Base-by-base conservation (phyloP, 1,140 invertebrate species). In the Nephotettix cincticeps region DNA sequence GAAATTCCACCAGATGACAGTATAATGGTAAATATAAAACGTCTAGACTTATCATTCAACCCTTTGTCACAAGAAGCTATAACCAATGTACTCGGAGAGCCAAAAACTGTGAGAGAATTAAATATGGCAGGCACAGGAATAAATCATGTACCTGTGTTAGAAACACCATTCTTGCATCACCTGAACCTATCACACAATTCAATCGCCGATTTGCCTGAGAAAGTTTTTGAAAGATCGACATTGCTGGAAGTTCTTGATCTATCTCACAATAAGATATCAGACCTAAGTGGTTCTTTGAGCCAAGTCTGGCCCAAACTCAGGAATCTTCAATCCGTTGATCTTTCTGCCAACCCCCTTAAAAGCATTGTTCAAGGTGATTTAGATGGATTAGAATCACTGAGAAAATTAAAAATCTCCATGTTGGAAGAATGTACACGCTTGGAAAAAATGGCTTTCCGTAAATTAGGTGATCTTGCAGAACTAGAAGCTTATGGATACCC, bases 11-110 rank as follows among this genome's bases (percentile, higher is more conserved):
- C 88, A 0, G 93, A 96, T 78, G 90, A 94, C 36, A 91, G 90
- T 76, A 89, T 94, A 0, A 89, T 96, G 81, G 91, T 93, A 1
- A 95, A 93, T 78, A 90, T 96, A 0, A 96, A 96, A 78, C 86
- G 89, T 70, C 82, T 97, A 0, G 94, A 96, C 82, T 79, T 97
- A 0, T 95, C 93, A 1, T 91, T 89, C 72, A 97, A 96, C 85
- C 92, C 93, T 0, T 79, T 97, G 0, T 88, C 89, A 2, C 80
- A 85, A 65, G 88, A 90, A 72, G 87, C 93, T 0, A 84, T 96
- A 1, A 83, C 80, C 11, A 91, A 90, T 77, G 87, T 97, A 40
- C 79, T 97, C 0, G 91, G 90, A 51, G 94, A 96, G 78, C 94
- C 94, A 0, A 97, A 96, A 83, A 94, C 93, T 0, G 88, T 94